A percentile compares a stretch with the other conserved stretches of the same genome.
These are phyloP conservation scores for Aleiodes leptofemur DNA, from an alignment of 2,888 invertebrate species.

Conservation along the genomic window DNA sequence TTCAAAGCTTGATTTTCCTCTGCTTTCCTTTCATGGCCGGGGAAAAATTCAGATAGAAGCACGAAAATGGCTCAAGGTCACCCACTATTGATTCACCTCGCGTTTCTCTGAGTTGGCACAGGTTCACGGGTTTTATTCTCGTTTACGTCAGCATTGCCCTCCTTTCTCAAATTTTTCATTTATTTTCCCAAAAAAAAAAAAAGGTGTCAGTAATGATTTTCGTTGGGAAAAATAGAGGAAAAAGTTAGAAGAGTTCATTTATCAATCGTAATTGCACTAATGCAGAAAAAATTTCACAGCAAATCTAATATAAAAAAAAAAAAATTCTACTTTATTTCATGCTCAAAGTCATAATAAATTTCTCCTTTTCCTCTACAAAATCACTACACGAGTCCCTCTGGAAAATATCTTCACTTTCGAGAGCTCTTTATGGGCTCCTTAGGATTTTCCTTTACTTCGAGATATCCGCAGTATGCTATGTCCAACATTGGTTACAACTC, in stretches of 20 bases:
- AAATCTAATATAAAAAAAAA: too few species aligned
- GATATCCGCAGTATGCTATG: constrained; percentile 5
- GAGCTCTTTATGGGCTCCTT: too few species aligned
- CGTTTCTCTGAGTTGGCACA: constrained; percentile 45
- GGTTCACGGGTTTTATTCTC: constrained; percentile 61
- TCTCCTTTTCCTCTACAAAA: too few species aligned
- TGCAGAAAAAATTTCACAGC: too few species aligned
- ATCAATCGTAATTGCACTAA: background rate
- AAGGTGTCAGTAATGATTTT: background rate
- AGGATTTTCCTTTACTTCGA: background rate
- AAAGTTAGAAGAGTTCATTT: background rate
- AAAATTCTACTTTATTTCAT: too few species aligned
- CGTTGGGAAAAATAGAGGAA: background rate
- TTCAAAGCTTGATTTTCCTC: constrained; percentile 39
- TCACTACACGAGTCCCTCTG: too few species aligned
- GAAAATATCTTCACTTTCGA: too few species aligned
- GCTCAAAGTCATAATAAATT: too few species aligned
- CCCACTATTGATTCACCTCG: constrained; percentile 63
- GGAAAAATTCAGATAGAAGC: constrained; percentile 12
- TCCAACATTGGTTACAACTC: constrained; percentile 38
- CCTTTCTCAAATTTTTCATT: constrained; percentile 36
- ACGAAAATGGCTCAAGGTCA: constrained; percentile 70
- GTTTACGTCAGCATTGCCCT: constrained; percentile 49
- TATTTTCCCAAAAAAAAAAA: constrained; percentile 2
- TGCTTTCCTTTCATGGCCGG: constrained; percentile 47